Percentiles rank a stretch among this genome's conserved stretches.
phyloP scores from a whole-genome alignment of 1,140 invertebrate genomes.

The Heliconius melpomene region DNA sequence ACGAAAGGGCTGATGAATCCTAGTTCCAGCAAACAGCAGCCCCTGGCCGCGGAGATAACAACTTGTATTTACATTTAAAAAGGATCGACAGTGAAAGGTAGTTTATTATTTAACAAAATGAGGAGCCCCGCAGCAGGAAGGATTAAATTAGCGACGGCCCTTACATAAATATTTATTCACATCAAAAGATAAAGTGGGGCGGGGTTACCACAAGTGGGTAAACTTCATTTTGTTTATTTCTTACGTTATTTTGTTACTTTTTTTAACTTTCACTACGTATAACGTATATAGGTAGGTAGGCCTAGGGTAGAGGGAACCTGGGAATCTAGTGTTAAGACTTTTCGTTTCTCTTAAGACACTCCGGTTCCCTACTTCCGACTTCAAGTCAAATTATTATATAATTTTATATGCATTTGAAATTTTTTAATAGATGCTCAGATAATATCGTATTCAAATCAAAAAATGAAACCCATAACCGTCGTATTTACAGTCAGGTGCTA shows the following conservation, averaged over 20 bases:
- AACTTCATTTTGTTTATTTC: neutral
- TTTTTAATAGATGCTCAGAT: no score
- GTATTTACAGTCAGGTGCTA: no score
- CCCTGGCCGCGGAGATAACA: constrained; percentile 17
- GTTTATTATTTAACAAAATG: constrained; percentile 6
- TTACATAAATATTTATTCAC: constrained; percentile 6
- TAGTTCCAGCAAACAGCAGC: constrained; percentile 17
- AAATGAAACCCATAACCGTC: no score
- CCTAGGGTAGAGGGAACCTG: no score
- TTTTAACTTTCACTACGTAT: neutral
- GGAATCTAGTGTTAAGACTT: no score
- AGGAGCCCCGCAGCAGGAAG: neutral
- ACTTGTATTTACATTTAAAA: constrained; percentile 30
- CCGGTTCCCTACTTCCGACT: no score
- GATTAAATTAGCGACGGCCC: constrained; percentile 6
- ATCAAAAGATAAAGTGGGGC: neutral
- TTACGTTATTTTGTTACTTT: neutral
- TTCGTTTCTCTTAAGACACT: no score
- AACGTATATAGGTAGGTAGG: no score
- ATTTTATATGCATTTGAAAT: no score
- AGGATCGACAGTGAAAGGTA: constrained; percentile 19
- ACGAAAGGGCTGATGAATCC: constrained; percentile 11
- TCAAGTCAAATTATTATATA: no score
- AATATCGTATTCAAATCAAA: no score
- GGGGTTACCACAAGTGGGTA: neutral